Evolutionary conservation across 2,888 invertebrate species (phyloP), one percentile per base, ranked within the genome.

Genomic region (Napeogenes sylphis): DNA sequence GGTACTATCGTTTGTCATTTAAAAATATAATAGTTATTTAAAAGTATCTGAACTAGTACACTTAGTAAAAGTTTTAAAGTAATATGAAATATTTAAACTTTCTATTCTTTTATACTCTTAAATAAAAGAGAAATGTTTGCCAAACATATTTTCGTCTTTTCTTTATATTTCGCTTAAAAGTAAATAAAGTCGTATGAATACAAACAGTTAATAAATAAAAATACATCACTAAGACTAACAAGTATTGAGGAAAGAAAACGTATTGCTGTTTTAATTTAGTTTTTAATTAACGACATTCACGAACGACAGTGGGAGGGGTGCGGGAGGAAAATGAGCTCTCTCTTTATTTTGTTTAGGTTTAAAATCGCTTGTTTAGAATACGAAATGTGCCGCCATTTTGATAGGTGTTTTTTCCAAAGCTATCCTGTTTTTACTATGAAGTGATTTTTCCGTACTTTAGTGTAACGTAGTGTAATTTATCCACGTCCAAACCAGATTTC

Each of bases 401-500:
- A 30, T 51, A 51, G 51, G 8, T 47, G n/a, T n/a, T 51, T 51
- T 51, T 51, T 51, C 51, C 30, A 51, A 51, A 51, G 51, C 30
- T n/a, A 51, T 51, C 51, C 30, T 30, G 51, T 30, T 51, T 51
- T 51, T 51, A 51, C 10, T 10, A 8, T 42, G 51, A 30, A 51
- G 51, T 51, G 51, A 51, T 51, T 51, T 51, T 51, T 30, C 51
- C 51, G 30, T 30, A 51, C 6, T 51, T 51, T 30, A 12, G n/a
- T 12, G 30, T 51, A 51, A 21, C 10, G 30, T 10, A 10, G 51
- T 30, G 30, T 51, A 21, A 30, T 51, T 30, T 30, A 30, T 51
- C 51, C 8, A n/a, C 21, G 51, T 30, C 30, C 30, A 35, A 72
- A 72, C 69, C 71, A 76, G 75, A 76, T 79, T 81, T 78, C 77